Conservation (phyloP, 2,888 invertebrate genomes). For the Volucella bombylans region DNA sequence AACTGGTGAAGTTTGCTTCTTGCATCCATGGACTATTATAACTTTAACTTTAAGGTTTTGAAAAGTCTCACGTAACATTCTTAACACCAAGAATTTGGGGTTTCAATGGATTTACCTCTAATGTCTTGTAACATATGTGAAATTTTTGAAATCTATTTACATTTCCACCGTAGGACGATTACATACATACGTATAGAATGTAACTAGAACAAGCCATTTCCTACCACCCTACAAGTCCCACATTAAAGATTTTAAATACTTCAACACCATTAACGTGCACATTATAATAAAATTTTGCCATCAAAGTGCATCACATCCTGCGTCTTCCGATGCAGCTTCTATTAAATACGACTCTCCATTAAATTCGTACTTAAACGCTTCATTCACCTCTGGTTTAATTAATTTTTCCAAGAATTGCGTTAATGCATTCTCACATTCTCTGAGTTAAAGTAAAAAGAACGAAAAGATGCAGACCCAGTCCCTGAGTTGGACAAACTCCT, state of each 20-base stretch:
- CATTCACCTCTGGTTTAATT: constrained; percentile 70
- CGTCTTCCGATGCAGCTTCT: constrained; percentile 35
- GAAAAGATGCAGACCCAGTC: background rate
- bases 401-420: constrained; percentile 76
- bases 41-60: no score
- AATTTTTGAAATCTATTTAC: no score
- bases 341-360: constrained; percentile 54
- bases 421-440: constrained; percentile 70
- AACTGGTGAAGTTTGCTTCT: no score
- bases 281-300: constrained; percentile 49
- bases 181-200: no score
- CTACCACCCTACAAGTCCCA: no score
- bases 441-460: background rate
- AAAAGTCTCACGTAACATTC: no score
- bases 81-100: no score
- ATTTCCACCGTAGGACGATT: no score
- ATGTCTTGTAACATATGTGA: no score
- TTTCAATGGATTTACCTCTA: no score
- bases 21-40: no score
- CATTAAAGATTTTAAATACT: background rate
- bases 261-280: constrained; percentile 39
- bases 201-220: no score
- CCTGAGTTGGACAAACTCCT: background rate
- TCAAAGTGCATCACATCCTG: constrained; percentile 45
- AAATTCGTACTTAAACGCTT: constrained; percentile 63